These are phyloP conservation scores for Sitophilus oryzae DNA, from an alignment of 1,140 invertebrate genomes.

Conservation along the genomic window DNA sequence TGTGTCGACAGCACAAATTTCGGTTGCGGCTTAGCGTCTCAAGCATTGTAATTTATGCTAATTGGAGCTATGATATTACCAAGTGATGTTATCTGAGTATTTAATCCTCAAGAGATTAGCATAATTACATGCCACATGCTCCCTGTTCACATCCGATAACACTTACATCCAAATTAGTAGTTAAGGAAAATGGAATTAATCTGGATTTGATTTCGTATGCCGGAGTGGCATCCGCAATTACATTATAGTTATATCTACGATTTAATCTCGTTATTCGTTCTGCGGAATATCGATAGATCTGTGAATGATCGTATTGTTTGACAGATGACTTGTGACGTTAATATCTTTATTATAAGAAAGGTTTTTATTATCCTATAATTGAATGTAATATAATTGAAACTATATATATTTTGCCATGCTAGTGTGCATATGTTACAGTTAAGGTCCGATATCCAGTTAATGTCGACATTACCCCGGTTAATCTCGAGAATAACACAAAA, in stretches of 20 bases:
- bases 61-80: constrained; percentile 23
- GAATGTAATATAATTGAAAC: no score
- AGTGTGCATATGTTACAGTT: no score
- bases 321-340: no score
- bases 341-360: no score
- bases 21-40: background rate
- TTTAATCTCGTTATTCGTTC: background rate
- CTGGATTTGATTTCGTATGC: constrained; percentile 1
- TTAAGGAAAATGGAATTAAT: constrained; percentile 2
- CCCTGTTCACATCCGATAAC: constrained; percentile 23
- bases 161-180: constrained; percentile 17
- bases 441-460: no score
- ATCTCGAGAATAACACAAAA: no score
- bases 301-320: no score
- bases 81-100: constrained; percentile 24
- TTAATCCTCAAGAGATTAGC: constrained; percentile 26
- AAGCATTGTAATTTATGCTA: constrained; percentile 27
- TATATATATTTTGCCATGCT: no score
- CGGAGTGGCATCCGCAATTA: background rate
- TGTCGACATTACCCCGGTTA: no score
- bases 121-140: constrained; percentile 26
- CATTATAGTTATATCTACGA: background rate
- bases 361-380: no score
- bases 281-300: background rate
- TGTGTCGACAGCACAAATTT: background rate